Evolutionary conservation across 1,140 invertebrate genomes (phyloP), one percentile per base, ranked within the genome.

Genomic region (Drosophila varians): DNA sequence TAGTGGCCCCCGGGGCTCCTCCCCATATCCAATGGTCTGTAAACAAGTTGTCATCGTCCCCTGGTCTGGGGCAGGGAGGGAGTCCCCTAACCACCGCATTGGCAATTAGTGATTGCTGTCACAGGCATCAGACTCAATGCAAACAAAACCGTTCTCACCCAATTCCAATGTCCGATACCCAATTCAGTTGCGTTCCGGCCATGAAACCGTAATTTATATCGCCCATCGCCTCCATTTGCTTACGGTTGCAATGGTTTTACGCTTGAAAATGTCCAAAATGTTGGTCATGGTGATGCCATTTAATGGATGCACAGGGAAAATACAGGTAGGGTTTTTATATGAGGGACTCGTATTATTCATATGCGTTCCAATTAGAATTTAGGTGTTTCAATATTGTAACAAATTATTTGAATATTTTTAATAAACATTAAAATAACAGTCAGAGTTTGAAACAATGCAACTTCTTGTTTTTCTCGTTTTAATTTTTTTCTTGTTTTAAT

Each of bases 81-180:
- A 25, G 4, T 4, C 47, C 18, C 16, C 21, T n/a, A 57, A n/a
- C 58, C 57, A 34, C 40, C 42, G 43, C 52, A 78, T 78, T 62
- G 69, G 42, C 69, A 78, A 82, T 83, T 83, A 77, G 78, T 64
- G 58, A 79, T 74, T 77, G 65, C 21, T 61, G 65, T 72, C 69
- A 52, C 23, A 19, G 40, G 54, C 57, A 64, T 64, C 54, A 60
- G 55, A 69, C 54, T 21, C 68, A 51, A 56, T 31, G 45, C 69
- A 55, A 73, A 73, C 58, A 73, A 55, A 23, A 26, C 34, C 42
- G 31, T 72, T 61, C 25, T 47, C 47, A 72, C 55, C 49, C 65
- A 54, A 69, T 69, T 55, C 31, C 48, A 52, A 42, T 31, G 51
- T 16, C 23, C n/a, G 21, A 52, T 42, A n/a, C 48, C 23, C 49